Conservation (phyloP, 2,797 vertebrate species). For the Phalanger gymnotis region DNA sequence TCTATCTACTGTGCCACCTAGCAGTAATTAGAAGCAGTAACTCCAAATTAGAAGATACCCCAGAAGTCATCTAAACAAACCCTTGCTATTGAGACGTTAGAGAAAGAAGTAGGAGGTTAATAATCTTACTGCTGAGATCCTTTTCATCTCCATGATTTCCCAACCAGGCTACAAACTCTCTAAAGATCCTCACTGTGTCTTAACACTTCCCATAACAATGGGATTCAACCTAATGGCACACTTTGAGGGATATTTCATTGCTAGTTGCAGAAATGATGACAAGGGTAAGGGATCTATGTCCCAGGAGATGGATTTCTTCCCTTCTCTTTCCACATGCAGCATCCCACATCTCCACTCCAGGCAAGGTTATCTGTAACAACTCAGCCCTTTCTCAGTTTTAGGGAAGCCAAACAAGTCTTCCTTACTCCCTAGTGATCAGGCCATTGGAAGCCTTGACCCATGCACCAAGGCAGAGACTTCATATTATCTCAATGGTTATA, state of each 20-base stretch:
- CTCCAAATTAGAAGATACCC: background rate
- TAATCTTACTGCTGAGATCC: background rate
- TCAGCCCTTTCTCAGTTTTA: background rate
- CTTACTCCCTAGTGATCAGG: background rate
- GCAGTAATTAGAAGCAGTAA: too few species aligned
- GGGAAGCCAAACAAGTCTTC: background rate
- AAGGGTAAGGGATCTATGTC: background rate
- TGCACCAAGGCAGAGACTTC: background rate
- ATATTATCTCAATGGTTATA: background rate
- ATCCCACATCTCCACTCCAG: too few species aligned
- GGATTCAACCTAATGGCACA: background rate
- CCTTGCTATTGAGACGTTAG: background rate
- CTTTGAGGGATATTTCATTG: background rate
- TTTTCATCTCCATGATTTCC: background rate
- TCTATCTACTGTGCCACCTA: background rate
- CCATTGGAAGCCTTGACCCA: background rate
- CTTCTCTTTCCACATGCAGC: too few species aligned
- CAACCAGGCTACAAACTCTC: background rate
- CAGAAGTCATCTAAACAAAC: background rate
- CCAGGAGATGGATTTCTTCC: too few species aligned
- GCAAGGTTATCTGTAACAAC: background rate
- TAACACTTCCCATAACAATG: background rate
- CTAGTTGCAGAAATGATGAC: background rate
- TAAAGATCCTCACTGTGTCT: background rate
- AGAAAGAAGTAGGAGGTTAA: background rate